Conservation (phyloP, 2,888 invertebrate genomes). For the Esperia sulphurella region DNA sequence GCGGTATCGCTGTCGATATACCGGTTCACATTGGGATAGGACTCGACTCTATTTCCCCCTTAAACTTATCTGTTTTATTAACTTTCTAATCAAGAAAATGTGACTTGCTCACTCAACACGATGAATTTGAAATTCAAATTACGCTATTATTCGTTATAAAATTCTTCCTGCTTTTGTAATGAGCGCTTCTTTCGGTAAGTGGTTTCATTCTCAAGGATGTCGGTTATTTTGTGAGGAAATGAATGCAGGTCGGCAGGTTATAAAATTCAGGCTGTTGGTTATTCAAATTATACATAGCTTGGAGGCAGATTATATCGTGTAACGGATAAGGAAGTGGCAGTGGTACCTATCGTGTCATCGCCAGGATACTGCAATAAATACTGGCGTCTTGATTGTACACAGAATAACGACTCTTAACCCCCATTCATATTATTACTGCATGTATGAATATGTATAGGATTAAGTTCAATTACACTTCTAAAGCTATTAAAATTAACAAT, state of each 20-base stretch:
- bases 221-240: slow-evolving; percentile 42
- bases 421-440: too few relatives aligned
- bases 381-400: slow-evolving; percentile 15
- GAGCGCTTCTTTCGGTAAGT: slow-evolving; percentile 22
- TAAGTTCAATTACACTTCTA: too few relatives aligned
- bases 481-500: too few relatives aligned
- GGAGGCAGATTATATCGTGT: slow-evolving; percentile 59
- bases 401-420: slow-evolving; percentile 12
- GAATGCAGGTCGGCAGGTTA: slow-evolving; percentile 50
- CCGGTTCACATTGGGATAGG: slow-evolving; percentile 25
- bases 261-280: slow-evolving; percentile 36
- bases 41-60: slow-evolving; percentile 5
- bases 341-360: slow-evolving; percentile 56
- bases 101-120: slow-evolving; percentile 18
- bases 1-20: slow-evolving; percentile 51
- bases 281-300: slow-evolving; percentile 68
- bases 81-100: slow-evolving; percentile 30
- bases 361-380: slow-evolving; percentile 36
- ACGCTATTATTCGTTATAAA: slow-evolving; percentile 19
- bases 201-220: slow-evolving; percentile 43
- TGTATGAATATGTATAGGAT: too few relatives aligned
- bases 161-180: slow-evolving; percentile 27
- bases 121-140: slow-evolving; percentile 27
- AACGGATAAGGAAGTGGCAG: slow-evolving; percentile 65
- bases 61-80: slow-evolving; percentile 21